phyloP scores from a whole-genome alignment of 2,888 invertebrate species.

The Scrobipalpa atriplicella region DNA sequence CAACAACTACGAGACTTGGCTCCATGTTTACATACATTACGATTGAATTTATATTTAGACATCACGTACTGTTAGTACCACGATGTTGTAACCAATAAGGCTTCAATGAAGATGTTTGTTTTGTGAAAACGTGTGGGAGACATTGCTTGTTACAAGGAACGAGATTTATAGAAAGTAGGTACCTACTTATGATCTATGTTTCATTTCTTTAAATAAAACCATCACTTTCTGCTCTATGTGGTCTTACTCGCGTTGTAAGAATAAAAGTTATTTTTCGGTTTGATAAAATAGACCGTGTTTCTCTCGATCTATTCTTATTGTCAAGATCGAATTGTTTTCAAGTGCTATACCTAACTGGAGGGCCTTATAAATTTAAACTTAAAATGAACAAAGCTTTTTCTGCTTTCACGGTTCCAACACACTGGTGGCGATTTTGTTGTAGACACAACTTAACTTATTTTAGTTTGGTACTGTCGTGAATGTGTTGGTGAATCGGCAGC shows the following conservation, averaged over 20 bases:
- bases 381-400: too few relatives aligned
- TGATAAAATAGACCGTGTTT: too few relatives aligned
- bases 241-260: too few relatives aligned
- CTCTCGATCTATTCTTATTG: too few relatives aligned
- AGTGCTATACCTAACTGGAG: background rate
- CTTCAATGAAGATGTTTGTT: conserved; percentile 5
- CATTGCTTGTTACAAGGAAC: background rate
- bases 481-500: too few relatives aligned
- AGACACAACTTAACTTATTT: too few relatives aligned
- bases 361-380: background rate
- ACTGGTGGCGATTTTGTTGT: too few relatives aligned
- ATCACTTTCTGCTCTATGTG: too few relatives aligned
- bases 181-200: background rate
- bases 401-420: too few relatives aligned
- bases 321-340: background rate
- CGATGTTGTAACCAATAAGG: background rate
- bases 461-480: too few relatives aligned
- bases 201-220: too few relatives aligned
- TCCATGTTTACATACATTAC: background rate
- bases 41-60: conserved; percentile 9
- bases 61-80: conserved; percentile 1
- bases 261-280: too few relatives aligned
- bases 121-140: background rate
- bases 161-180: background rate
- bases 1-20: background rate